These are phyloP conservation scores for Marmota monax DNA, from an alignment of 2,113 vertebrate species.

Conservation along the genomic window DNA sequence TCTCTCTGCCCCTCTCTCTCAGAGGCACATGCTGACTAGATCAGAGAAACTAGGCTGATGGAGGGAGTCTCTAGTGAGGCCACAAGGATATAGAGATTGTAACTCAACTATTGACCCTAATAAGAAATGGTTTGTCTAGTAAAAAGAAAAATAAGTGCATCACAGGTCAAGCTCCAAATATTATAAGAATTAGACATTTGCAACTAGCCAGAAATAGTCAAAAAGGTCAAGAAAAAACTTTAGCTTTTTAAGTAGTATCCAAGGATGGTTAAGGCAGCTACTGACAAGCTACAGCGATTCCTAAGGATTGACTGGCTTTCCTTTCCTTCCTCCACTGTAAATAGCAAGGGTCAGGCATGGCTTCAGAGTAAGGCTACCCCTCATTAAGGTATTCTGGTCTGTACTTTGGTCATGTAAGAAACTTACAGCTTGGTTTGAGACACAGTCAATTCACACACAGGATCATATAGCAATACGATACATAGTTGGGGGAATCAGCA, in stretches of 20 bases:
- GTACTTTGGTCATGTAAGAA: conserved; percentile 79
- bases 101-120: background rate
- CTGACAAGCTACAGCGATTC: background rate
- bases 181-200: background rate
- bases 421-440: conserved; percentile 54
- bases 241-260: background rate
- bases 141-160: conserved; percentile 49
- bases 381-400: conserved; percentile 61
- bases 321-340: conserved; percentile 3
- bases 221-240: conserved; percentile 32
- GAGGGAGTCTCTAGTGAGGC: background rate
- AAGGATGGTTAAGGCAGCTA: background rate
- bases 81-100: background rate
- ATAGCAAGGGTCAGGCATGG: conserved; percentile 63
- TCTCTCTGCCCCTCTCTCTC: background rate
- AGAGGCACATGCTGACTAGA: background rate
- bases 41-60: background rate
- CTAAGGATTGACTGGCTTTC: background rate
- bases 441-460: conserved; percentile 71
- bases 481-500: background rate
- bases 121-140: background rate
- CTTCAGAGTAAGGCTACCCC: conserved; percentile 49
- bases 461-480: background rate
- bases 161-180: conserved; percentile 30
- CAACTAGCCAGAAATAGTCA: background rate